Conservation (phyloP, 2,113 vertebrate genomes). For the Myrmecophaga tridactyla region DNA sequence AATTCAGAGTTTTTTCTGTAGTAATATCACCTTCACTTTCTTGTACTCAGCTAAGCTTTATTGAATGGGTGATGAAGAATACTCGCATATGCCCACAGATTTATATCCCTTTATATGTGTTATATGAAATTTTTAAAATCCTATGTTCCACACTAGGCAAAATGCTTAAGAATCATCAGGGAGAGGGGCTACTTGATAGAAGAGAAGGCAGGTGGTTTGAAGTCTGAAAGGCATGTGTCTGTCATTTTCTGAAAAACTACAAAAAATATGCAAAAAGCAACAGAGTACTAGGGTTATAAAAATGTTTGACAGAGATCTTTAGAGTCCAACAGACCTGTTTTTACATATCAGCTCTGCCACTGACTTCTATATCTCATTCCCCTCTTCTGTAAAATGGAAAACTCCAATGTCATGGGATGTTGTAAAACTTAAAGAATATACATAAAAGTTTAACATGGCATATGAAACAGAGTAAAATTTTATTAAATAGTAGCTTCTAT, state of each 20-base stretch:
- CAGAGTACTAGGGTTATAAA: background rate
- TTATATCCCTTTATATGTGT: background rate
- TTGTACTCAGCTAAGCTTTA: background rate
- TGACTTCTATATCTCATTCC: background rate
- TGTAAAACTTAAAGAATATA: background rate
- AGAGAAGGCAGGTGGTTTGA: background rate
- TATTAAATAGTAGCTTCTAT: background rate
- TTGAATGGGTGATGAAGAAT: background rate
- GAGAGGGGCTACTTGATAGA: background rate
- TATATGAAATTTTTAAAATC: background rate
- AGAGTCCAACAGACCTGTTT: background rate
- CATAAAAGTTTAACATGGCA: background rate
- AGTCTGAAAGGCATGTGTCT: background rate
- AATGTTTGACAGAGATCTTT: background rate
- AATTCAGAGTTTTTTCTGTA: background rate
- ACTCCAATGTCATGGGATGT: background rate
- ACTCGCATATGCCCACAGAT: no score
- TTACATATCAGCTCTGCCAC: background rate
- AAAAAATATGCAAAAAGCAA: background rate
- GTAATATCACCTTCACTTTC: background rate
- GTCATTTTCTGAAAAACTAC: background rate
- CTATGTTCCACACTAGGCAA: background rate
- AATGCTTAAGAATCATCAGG: background rate
- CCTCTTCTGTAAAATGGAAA: background rate
- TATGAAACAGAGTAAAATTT: background rate